A percentile compares a stretch with the other conserved stretches of the same genome.
Evolutionary conservation across 2,113 vertebrate species (phyloP).

Genomic region (Anser brachyrhynchus): DNA sequence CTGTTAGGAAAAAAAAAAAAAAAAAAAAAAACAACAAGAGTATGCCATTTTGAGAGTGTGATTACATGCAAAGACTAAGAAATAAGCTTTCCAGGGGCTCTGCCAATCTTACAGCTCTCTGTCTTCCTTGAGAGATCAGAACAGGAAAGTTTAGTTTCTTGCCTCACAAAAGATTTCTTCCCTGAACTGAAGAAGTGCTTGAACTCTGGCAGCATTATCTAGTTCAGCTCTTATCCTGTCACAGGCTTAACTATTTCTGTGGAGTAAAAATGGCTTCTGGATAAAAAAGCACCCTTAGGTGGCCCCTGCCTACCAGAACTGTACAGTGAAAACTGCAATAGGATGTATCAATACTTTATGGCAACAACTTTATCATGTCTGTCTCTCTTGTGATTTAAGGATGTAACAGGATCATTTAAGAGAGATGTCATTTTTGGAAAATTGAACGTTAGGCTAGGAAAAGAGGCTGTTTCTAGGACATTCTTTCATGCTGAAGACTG

Average conservation of each 20-base stretch:
- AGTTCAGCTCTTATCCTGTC: neutral
- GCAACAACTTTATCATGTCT: neutral
- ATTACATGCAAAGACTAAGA: neutral
- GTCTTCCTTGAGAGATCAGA: neutral
- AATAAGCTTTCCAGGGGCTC: neutral
- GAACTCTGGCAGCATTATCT: neutral
- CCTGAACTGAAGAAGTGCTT: neutral
- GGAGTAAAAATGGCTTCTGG: neutral
- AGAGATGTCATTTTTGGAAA: neutral
- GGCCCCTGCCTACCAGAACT: neutral
- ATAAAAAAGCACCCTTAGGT: neutral
- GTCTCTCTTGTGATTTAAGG: neutral
- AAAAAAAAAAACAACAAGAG: neutral
- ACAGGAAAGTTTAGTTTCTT: neutral
- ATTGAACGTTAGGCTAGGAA: neutral
- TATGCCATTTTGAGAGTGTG: neutral
- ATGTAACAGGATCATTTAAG: neutral
- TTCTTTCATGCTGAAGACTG: neutral
- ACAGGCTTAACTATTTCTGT: accelerated
- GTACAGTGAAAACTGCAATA: neutral
- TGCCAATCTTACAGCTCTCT: neutral
- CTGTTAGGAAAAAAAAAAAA: neutral
- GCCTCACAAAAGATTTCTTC: neutral
- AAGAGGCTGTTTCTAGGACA: neutral
- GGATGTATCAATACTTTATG: neutral